Evolutionary conservation across 30 jellyfish, hydroid and myxozoan genomes (phyloP), one percentile per base, ranked within the genome.

Genomic region (Pseudorhiza aurosa): DNA sequence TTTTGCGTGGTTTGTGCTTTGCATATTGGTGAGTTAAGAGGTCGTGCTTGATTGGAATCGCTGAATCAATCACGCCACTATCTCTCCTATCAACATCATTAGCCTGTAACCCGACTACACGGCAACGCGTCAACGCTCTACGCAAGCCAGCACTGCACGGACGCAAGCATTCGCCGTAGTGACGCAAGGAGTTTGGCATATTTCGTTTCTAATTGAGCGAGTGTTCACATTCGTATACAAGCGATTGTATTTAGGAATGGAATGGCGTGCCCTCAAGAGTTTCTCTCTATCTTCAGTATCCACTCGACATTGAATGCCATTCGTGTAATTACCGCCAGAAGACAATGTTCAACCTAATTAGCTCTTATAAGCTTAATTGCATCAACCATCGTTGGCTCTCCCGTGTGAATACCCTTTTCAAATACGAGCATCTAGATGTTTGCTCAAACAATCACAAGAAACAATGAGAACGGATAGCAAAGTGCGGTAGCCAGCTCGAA

Each of bases 1-100:
- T 49, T 80, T 80, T 80, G 91, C 82, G 91, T 80, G 91, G 91
- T 65, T 65, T 57, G 19, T 65, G 68, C 1, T 36, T 37, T 63
- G 77, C 14, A 26, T 46, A 46, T 10, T 78, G 53, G 64, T 15
- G 72, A 60, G 81, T 47, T 78, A 39, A 73, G 55, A 59, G 74
- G 74, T 62, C 82, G 82, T 80, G 91, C 91, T 37, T 65, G 73
- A 55, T 37, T 64, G 75, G 74, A 58, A 51, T 11, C 29, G 53
- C 37, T 26, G 28, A 78, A 32, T 78, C 39, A 53, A 78, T 78
- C 90, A 78, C 82, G 82, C 81, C 45, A 62, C 59, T 19, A 9
- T 18, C 25, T 29, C 18, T 31, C 30, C 26, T 31, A 8, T 29
- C 30, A 29, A 10, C 51, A 14, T 29, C 75, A 26, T 49, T 29